phyloP scores from a whole-genome alignment of 2,888 invertebrate genomes.

The Synanthedon andrenaeformis region DNA sequence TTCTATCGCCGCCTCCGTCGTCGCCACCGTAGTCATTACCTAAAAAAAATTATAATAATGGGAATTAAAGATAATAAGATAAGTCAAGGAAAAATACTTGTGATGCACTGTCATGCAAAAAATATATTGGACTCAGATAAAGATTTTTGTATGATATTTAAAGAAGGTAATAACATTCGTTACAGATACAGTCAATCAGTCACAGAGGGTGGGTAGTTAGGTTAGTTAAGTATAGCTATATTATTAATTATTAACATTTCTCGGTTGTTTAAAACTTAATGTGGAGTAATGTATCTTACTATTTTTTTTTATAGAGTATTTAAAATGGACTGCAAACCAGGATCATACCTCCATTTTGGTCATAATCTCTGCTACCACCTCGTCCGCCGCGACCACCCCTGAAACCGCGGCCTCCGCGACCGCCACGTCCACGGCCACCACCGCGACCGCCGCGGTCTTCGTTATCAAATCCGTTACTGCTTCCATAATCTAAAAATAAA shows the following conservation, averaged over 20 bases:
- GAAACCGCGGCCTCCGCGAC: slow-evolving; percentile 37
- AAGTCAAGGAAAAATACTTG: too few relatives aligned
- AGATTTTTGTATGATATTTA: background rate
- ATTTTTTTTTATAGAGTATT: too few relatives aligned
- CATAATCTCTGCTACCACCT: slow-evolving; percentile 27
- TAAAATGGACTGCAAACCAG: too few relatives aligned
- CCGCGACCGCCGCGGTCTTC: slow-evolving; percentile 40
- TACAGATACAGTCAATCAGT: background rate
- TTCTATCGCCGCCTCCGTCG: slow-evolving; percentile 28
- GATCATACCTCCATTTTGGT: slow-evolving; percentile 25
- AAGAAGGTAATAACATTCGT: background rate
- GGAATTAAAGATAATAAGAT: too few relatives aligned
- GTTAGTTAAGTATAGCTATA: too few relatives aligned
- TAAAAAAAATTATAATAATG: slow-evolving; percentile 8
- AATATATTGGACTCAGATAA: too few relatives aligned
- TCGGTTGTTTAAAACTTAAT: too few relatives aligned
- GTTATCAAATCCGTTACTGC: slow-evolving; percentile 40
- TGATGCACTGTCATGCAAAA: slow-evolving; percentile 11
- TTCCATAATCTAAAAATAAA: slow-evolving; percentile 14
- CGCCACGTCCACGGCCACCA: slow-evolving; percentile 39
- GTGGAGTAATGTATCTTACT: too few relatives aligned
- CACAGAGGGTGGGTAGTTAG: too few relatives aligned
- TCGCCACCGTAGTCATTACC: slow-evolving; percentile 26
- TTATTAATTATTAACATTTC: too few relatives aligned
- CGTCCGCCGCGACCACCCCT: slow-evolving; percentile 44